phyloP scores from a whole-genome alignment of 2,888 invertebrate species.

The Trissolcus brochymenae region DNA sequence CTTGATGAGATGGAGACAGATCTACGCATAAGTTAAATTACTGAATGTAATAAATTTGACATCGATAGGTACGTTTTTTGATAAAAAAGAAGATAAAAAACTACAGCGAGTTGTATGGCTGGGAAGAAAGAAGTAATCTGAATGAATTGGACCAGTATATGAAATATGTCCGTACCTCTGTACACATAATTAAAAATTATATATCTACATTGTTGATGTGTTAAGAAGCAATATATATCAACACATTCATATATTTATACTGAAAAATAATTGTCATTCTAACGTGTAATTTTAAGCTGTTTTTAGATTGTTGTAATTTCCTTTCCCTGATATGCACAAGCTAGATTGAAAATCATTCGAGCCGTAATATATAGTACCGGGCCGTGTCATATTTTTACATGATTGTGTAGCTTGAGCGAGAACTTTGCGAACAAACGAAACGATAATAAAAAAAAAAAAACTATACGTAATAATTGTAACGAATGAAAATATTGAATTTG shows the following conservation, averaged over 20 bases:
- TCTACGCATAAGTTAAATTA: too few species aligned
- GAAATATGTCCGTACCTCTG: slow-evolving; percentile 30
- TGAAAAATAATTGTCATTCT: slow-evolving; percentile 38
- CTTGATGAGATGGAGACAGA: too few species aligned
- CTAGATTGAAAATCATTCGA: slow-evolving; percentile 45
- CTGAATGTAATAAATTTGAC: too few species aligned
- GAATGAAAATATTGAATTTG: slow-evolving; percentile 48
- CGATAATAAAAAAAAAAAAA: slow-evolving; percentile 50
- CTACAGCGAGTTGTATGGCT: too few species aligned
- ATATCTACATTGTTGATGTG: slow-evolving; percentile 34
- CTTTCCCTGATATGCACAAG: slow-evolving; percentile 37
- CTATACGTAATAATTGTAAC: slow-evolving; percentile 39
- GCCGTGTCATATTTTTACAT: slow-evolving; percentile 55
- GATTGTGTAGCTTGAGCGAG: slow-evolving; percentile 36
- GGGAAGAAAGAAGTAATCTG: too few species aligned
- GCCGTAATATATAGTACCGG: slow-evolving; percentile 24
- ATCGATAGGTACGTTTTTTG: too few species aligned
- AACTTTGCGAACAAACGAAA: slow-evolving; percentile 21
- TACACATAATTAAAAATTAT: slow-evolving; percentile 11
- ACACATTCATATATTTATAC: slow-evolving; percentile 47
- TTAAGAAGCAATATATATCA: slow-evolving; percentile 46
- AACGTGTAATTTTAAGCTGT: slow-evolving; percentile 31
- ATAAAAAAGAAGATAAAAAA: too few species aligned
- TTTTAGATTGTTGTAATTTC: slow-evolving; percentile 42
- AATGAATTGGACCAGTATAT: slow-evolving; percentile 1